Percentiles rank a stretch among this genome's conserved stretches.
Evolutionary conservation across 2,797 vertebrate genomes (phyloP).

Genomic region (Semaprochilodus insignis): DNA sequence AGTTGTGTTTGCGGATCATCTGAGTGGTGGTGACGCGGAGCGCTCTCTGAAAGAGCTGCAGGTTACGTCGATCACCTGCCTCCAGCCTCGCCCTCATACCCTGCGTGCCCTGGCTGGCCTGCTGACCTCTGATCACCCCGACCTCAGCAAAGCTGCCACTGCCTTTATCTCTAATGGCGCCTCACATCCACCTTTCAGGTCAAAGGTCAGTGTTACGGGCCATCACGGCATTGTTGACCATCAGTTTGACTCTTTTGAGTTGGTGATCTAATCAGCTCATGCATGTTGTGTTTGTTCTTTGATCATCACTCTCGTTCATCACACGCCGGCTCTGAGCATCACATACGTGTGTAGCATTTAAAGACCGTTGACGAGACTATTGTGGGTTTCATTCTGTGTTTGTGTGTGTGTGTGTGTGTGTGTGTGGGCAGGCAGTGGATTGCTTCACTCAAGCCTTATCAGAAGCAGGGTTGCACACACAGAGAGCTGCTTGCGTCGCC

Average conservation of each 20-base stretch:
- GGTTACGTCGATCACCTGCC: constrained; percentile 76
- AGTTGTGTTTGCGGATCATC: constrained; percentile 84
- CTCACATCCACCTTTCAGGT: constrained; percentile 84
- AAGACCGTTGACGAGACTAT: no score
- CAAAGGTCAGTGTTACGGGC: constrained; percentile 81
- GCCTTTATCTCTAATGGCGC: constrained; percentile 84
- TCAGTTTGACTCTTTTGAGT: not conserved
- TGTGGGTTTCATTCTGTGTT: not conserved
- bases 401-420: constrained; percentile 3
- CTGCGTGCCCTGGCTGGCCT: constrained; percentile 86
- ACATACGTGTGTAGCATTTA: not conserved
- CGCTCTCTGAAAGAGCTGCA: constrained; percentile 78
- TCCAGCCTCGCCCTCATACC: constrained; percentile 83
- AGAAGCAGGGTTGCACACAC: constrained; percentile 85
- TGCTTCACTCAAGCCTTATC: constrained; percentile 92
- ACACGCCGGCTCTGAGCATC: not conserved
- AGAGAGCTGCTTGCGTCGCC: constrained; percentile 90
- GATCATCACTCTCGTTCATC: not conserved
- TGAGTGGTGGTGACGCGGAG: constrained; percentile 79
- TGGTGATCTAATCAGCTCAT: not conserved
- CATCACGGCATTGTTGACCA: constrained; percentile 54
- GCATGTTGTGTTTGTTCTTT: not conserved
- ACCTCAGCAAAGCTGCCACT: constrained; percentile 81
- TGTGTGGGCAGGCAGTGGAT: constrained; percentile 84
- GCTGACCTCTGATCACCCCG: constrained; percentile 81